Evolutionary conservation across 2,113 vertebrate species (phyloP).

Genomic region (Pseudopodoces humilis): DNA sequence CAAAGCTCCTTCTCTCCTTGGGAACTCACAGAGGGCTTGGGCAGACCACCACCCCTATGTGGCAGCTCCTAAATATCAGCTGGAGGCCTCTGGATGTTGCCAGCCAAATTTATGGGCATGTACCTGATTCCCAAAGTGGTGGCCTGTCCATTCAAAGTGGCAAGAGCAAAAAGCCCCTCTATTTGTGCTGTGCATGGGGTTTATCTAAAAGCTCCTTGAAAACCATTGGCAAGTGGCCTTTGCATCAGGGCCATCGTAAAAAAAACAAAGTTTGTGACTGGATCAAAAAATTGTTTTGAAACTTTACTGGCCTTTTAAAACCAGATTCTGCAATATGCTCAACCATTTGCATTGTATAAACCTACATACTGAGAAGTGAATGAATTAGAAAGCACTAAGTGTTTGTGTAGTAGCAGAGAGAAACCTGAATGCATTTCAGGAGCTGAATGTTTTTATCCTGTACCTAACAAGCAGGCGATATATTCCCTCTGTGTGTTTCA

Average conservation of each 20-base stretch:
- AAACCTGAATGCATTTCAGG: background rate
- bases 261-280: background rate
- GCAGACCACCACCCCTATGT: background rate
- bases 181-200: fast-evolving
- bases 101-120: background rate
- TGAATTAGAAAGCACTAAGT: background rate
- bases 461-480: background rate
- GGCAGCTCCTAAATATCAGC: background rate
- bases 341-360: background rate
- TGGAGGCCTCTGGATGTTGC: background rate
- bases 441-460: background rate
- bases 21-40: background rate
- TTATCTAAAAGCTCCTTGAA: background rate
- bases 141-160: background rate
- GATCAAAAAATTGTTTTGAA: background rate
- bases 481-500: background rate
- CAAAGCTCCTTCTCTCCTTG: background rate
- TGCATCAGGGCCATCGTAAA: background rate
- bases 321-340: background rate
- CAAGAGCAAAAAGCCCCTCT: background rate
- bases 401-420: background rate
- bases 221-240: background rate
- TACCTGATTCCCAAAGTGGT: background rate
- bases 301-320: background rate
- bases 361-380: background rate